These are phyloP conservation scores for Microcebus griseorufus DNA, from an alignment of 2,113 vertebrate genomes.

Conservation along the genomic window DNA sequence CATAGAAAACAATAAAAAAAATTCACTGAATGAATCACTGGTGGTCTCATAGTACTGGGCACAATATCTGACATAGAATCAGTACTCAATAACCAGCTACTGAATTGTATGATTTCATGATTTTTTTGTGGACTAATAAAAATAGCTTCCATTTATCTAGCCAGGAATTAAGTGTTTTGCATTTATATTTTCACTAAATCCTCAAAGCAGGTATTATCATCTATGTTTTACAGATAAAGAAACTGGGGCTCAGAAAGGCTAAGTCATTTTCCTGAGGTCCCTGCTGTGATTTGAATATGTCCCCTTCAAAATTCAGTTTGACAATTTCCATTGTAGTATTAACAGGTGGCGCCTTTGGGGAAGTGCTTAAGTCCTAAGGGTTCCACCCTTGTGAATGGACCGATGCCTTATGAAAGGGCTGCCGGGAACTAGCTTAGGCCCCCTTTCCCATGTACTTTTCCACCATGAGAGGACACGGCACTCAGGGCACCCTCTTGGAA, in stretches of 20 bases:
- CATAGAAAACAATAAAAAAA: not conserved
- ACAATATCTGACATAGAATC: not conserved
- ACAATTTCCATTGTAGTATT: not conserved
- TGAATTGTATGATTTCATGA: not conserved
- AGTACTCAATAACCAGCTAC: not conserved
- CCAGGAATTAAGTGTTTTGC: not conserved
- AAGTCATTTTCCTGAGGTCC: not conserved
- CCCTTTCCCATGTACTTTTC: not conserved
- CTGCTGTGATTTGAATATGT: not conserved
- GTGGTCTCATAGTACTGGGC: not conserved
- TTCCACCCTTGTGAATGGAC: not conserved
- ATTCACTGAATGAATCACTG: not conserved
- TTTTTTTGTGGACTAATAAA: not conserved
- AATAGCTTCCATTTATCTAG: not conserved
- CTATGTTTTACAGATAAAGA: not conserved
- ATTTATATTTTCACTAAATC: not conserved
- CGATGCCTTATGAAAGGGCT: not conserved
- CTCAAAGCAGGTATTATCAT: not conserved
- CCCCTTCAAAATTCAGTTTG: not conserved
- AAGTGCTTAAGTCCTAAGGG: not conserved
- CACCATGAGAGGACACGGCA: not conserved
- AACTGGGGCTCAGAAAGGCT: not conserved
- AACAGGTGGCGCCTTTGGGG: not conserved
- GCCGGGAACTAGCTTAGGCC: not conserved
- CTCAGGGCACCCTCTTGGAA: not conserved